These are phyloP conservation scores for Colossoma macropomum DNA, from an alignment of 2,113 vertebrate genomes.

Conservation along the genomic window DNA sequence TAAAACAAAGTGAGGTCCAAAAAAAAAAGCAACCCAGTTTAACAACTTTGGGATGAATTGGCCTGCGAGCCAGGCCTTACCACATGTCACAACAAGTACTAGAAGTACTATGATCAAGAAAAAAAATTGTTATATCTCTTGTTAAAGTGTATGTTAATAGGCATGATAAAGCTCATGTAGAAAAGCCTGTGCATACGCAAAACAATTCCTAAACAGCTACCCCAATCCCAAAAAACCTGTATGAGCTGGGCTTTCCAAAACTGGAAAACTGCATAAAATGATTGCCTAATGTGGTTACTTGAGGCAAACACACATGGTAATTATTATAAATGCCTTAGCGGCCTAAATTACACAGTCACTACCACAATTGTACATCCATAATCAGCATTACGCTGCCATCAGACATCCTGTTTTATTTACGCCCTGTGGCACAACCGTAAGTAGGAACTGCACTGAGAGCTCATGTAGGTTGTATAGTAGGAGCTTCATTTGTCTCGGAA, in stretches of 20 bases:
- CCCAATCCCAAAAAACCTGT: neutral
- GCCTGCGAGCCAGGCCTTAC: no score
- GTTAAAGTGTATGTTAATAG: neutral
- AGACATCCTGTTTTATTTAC: slow-evolving; percentile 24
- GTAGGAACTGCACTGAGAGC: slow-evolving; percentile 7
- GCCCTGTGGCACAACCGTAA: neutral
- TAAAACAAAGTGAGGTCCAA: no score
- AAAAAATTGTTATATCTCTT: neutral
- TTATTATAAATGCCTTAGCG: neutral
- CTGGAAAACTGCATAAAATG: neutral
- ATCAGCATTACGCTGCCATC: neutral
- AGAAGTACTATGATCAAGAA: no score
- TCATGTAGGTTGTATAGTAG: slow-evolving; percentile 28
- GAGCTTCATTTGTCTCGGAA: slow-evolving; percentile 28
- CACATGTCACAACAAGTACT: no score
- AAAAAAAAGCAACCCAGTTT: no score
- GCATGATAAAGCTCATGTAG: neutral
- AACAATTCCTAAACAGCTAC: neutral
- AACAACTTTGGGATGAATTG: no score
- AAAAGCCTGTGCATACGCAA: neutral
- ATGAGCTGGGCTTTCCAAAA: neutral
- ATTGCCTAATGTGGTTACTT: slow-evolving; percentile 4
- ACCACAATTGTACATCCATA: neutral
- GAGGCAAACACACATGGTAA: slow-evolving; percentile 17
- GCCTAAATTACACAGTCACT: neutral